These are phyloP conservation scores for Pituophis catenifer DNA, from an alignment of 2,113 vertebrate species.

Conservation along the genomic window DNA sequence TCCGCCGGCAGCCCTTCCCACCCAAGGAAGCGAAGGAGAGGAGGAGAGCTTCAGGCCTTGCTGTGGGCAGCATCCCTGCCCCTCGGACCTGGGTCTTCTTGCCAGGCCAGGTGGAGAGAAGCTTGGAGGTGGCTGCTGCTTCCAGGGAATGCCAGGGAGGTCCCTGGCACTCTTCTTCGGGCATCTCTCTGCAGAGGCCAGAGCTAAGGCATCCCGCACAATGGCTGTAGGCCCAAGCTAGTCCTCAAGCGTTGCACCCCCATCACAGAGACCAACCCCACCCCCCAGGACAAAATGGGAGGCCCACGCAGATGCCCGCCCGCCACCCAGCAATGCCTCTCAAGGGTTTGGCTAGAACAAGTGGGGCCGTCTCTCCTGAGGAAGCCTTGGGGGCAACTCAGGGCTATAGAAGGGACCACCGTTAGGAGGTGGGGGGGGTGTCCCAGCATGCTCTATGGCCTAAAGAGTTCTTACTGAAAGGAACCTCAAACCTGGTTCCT, in stretches of 20 bases:
- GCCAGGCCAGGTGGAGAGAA: neutral
- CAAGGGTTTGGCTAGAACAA: neutral
- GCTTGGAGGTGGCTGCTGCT: neutral
- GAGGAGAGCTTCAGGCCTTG: neutral
- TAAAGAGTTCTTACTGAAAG: too few species aligned
- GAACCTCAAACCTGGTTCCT: neutral
- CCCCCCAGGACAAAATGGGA: neutral
- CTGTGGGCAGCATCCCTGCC: neutral
- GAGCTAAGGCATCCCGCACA: too few species aligned
- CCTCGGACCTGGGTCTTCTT: neutral
- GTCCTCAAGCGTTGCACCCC: neutral
- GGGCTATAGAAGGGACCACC: neutral
- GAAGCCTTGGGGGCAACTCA: neutral
- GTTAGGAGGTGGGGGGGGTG: neutral
- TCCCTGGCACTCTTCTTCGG: neutral
- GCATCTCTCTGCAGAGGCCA: neutral
- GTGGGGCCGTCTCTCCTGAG: neutral
- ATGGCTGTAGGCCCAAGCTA: neutral
- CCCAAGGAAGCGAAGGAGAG: neutral
- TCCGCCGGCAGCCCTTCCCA: neutral
- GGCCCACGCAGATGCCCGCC: neutral
- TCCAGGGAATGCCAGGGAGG: neutral
- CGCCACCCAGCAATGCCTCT: neutral
- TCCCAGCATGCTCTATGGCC: neutral
- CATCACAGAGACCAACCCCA: neutral